Evolutionary conservation across 2,888 invertebrate genomes (phyloP), one percentile per base, ranked within the genome.

Genomic region (Gymnocheta viridis): DNA sequence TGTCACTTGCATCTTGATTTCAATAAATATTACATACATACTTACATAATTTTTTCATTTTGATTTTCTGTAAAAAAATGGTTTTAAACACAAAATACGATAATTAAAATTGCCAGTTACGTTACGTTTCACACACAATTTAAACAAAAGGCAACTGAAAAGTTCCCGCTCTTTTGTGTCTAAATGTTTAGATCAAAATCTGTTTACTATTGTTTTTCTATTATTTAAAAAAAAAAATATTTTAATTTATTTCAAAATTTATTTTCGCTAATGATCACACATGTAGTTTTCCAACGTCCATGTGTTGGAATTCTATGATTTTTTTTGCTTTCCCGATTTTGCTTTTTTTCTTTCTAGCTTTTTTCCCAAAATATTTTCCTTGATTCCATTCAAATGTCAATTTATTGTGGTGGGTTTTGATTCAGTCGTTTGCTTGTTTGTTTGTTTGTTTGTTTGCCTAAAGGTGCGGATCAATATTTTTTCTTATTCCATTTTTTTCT

Each of bases 321-420:
- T 24, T 12, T 38, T 51, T 54, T 62, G 51, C 62, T 27, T 47
- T 76, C 22, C 80, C 38, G 67, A 69, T 73, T 41, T 77, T 84
- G 76, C 54, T 49, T 67, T 67, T 58, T 73, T 66, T 56, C 29
- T 35, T 54, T 27, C 7, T 47, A 10, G 7, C 17, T 67, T 67
- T 27, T 54, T 17, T 29, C 22, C 29, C 12, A 54, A 64, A 76
- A 56, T 44, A 76, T 72, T 70, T 69, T 77, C 56, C 62, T 78
- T 78, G 49, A 76, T 72, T 81, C 84, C 67, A 84, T 84, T 84
- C 84, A 84, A 84, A 84, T 84, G 84, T 81, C 84, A 84, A 78
- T 78, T 83, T 69, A 73, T 69, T 72, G 66, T 67, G 14, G 64
- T 58, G 58, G 32, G 44, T 70, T 74, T 79, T 67, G 47, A 2